Percentiles rank a stretch among this genome's conserved stretches.
Conservation (phyloP, 2,888 invertebrate genomes). For the Tetragonula carbonaria region DNA sequence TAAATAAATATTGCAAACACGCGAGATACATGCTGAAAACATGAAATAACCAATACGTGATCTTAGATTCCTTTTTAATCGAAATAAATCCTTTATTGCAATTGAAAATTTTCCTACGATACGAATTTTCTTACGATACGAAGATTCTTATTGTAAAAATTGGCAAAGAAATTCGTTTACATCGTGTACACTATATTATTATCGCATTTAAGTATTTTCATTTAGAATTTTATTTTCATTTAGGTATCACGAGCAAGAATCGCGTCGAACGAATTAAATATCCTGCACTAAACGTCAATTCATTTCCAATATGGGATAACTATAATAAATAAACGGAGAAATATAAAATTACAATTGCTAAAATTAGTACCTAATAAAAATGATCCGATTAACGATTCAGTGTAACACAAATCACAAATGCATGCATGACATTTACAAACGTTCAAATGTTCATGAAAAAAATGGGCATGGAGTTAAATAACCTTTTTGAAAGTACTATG, state of each 20-base stretch:
- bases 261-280: constrained; percentile 40
- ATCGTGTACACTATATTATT: constrained; percentile 38
- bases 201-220: constrained; percentile 14
- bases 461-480: constrained; percentile 54
- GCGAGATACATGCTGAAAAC: background rate
- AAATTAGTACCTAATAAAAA: constrained; percentile 22
- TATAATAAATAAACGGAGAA: constrained; percentile 50
- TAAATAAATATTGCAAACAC: constrained; percentile 9
- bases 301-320: constrained; percentile 18
- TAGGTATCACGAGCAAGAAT: constrained; percentile 35
- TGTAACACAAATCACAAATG: constrained; percentile 34
- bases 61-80: background rate
- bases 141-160: background rate
- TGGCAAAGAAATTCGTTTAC: constrained; percentile 11
- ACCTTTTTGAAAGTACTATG: constrained; percentile 28
- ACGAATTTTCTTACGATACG: background rate
- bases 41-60: background rate
- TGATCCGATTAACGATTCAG: constrained; percentile 11
- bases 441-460: constrained; percentile 21
- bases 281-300: constrained; percentile 42
- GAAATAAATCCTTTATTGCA: constrained; percentile 2
- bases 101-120: constrained; percentile 23
- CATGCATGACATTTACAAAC: constrained; percentile 31
- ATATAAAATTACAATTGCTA: constrained; percentile 35
- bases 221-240: constrained; percentile 33